Conservation (phyloP, 2,113 vertebrate species). For the Phodopus roborovskii region DNA sequence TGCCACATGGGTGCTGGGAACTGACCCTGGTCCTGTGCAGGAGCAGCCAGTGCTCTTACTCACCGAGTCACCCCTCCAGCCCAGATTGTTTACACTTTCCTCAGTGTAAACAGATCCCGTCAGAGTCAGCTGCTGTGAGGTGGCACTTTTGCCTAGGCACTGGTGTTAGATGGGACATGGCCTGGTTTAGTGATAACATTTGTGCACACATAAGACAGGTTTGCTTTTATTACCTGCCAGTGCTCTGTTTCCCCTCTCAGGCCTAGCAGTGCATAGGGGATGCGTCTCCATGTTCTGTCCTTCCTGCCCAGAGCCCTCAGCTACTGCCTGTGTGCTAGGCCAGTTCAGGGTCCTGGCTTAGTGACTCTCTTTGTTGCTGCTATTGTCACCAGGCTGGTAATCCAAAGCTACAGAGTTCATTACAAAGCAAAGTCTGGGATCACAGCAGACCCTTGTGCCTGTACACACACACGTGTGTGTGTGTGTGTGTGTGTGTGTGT, state of each 20-base stretch:
- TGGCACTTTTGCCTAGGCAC: not conserved
- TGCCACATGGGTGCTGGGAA: not conserved
- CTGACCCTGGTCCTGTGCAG: not conserved
- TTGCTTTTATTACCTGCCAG: not conserved
- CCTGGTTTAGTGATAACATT: not conserved
- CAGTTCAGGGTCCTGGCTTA: not conserved
- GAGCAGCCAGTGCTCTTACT: not conserved
- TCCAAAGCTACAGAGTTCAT: not conserved
- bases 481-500: no score
- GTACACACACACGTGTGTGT: no score
- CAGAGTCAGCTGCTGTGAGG: not conserved
- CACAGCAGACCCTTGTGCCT: not conserved
- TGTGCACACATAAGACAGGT: not conserved
- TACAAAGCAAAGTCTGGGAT: not conserved
- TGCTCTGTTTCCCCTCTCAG: not conserved
- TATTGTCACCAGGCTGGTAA: not conserved
- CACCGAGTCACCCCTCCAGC: not conserved
- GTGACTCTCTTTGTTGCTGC: not conserved
- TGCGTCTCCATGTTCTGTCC: not conserved
- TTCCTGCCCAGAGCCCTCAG: not conserved
- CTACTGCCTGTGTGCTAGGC: accelerated
- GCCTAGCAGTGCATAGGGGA: not conserved
- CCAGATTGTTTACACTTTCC: not conserved
- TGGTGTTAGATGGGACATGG: not conserved
- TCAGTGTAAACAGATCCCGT: not conserved